Evolutionary conservation across 2,888 invertebrate genomes (phyloP).

Genomic region (Drosophila mayaguana): DNA sequence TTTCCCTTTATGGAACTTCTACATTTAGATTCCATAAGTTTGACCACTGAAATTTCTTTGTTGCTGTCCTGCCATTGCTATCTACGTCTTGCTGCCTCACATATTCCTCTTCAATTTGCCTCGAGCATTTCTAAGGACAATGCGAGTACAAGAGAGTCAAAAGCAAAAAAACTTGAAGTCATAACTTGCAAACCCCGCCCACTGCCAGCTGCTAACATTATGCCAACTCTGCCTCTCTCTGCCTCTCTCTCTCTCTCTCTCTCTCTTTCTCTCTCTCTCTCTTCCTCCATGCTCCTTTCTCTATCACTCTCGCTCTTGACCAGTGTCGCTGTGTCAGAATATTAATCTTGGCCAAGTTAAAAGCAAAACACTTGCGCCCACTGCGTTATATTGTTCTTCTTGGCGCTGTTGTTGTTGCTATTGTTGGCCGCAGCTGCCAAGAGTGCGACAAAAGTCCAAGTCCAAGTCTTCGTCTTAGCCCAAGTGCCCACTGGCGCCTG

Average conservation of each 20-base stretch:
- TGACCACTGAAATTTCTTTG: no score
- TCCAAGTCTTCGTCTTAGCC: constrained; percentile 47
- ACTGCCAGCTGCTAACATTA: constrained; percentile 40
- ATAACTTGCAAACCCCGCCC: constrained; percentile 57
- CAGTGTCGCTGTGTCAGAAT: constrained; percentile 44
- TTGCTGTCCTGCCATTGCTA: no score
- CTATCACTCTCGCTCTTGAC: constrained; percentile 20
- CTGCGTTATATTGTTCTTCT: constrained; percentile 41
- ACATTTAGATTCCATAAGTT: no score
- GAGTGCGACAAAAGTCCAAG: constrained; percentile 49
- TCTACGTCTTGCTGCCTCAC: no score
- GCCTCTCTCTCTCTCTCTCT: not conserved
- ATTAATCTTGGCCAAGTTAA: constrained; percentile 61
- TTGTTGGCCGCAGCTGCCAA: constrained; percentile 71
- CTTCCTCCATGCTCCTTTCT: not conserved
- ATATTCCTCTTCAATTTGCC: no score
- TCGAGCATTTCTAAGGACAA: no score
- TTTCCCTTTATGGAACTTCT: no score
- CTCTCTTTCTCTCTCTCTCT: not conserved
- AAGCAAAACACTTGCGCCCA: constrained; percentile 69
- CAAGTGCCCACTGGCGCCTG: constrained; percentile 57
- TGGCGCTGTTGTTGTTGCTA: constrained; percentile 18
- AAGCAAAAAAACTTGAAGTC: constrained; percentile 12
- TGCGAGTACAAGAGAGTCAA: no score
- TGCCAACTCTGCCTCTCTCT: constrained; percentile 33